Base-by-base conservation (phyloP, 1,140 invertebrate genomes). In the Thaumetopoea pityocampa region DNA sequence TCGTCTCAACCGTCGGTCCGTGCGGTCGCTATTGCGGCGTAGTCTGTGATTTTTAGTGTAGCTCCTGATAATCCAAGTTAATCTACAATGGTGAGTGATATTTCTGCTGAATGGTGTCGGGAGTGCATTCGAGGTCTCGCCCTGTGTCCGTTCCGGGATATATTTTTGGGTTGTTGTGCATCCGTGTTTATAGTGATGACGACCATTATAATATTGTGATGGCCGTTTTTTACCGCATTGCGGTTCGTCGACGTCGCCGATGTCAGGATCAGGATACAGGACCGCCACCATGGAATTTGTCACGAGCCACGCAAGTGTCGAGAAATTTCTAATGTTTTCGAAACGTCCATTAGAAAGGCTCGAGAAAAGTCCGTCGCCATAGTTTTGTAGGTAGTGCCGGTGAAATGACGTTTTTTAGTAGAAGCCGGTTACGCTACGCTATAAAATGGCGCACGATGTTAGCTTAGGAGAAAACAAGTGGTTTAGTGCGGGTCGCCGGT, bases 31-130 rank as follows among this genome's bases (percentile, higher is more conserved):
- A 76, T 79, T 76, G 78, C 74, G 78, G 74, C 81, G 69, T 82
- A 72, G 71, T 78, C 76, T 82, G 80, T 81, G 80, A 84, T 83
- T 80, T 78, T 85, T 85, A 85, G 79, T 84, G 81, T 86, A 85
- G 80, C 74, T 77, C 79, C 80, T 73, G 78, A 72, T 85, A 85
- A 86, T 86, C 85, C 80, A 82, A 82, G 72, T 85, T 83, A 85
- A 86, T 88, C 86, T 77, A 85, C 72, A 74, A 88, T 88, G 87
- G 87, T 88, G 84, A 88, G 87, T 85, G 74, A 59, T 76, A 65
- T 77, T 87, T 85, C 69, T 67, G 61, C 51, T 62, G 62, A 68
- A 72, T 55, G 58, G 69, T 70, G 57, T 47, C 58, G 44, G 43
- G 51, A 77, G 68, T 82, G 74, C 58, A 57, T 67, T 71, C 55